Evolutionary conservation across 2,113 vertebrate species (phyloP).

Genomic region (Narcine bancroftii): DNA sequence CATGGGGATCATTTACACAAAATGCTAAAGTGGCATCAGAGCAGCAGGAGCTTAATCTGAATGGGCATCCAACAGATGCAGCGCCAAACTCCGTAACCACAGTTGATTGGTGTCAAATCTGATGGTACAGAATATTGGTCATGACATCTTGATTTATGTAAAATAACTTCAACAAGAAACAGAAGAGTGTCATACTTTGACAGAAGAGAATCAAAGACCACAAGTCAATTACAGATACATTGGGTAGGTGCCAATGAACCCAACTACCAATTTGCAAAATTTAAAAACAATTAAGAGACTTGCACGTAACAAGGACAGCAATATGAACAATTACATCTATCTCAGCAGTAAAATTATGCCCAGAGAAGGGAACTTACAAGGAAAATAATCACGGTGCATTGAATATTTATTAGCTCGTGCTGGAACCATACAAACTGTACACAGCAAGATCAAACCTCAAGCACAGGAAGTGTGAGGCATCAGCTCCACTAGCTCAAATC

Average conservation of each 20-base stretch:
- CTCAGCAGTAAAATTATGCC: not conserved
- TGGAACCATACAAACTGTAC: too few relatives aligned
- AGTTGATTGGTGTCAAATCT: not conserved
- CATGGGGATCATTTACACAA: not conserved
- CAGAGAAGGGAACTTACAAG: not conserved
- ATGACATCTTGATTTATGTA: not conserved
- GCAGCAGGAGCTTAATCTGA: not conserved
- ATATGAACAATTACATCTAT: not conserved
- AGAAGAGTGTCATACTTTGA: not conserved
- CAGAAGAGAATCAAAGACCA: not conserved
- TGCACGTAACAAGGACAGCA: not conserved
- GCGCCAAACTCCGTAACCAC: not conserved
- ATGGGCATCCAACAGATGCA: not conserved
- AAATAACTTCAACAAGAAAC: not conserved
- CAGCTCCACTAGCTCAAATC: too few relatives aligned
- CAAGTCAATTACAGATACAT: not conserved
- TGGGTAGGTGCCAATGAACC: not conserved
- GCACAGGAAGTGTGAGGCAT: too few relatives aligned
- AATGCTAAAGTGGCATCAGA: not conserved
- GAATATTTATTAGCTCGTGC: not conserved
- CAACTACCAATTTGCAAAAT: not conserved
- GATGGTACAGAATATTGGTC: not conserved
- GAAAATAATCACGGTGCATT: not conserved
- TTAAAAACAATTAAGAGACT: not conserved
- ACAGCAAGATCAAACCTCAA: too few relatives aligned